Conservation (phyloP, 2,113 vertebrate species). For the Daboia siamensis region DNA sequence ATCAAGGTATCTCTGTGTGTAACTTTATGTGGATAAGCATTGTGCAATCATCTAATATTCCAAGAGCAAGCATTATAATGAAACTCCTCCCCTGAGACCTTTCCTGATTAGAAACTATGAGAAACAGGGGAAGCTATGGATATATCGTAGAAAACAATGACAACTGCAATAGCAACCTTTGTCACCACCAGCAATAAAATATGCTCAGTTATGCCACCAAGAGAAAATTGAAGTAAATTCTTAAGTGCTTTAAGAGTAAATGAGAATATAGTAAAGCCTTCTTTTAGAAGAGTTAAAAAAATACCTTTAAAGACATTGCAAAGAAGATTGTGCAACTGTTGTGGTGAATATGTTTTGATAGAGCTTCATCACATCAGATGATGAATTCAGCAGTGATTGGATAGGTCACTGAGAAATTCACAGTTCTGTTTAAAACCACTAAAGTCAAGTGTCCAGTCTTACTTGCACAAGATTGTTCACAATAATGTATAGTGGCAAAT, state of each 20-base stretch:
- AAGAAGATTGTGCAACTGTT: not conserved
- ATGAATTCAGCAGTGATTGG: not conserved
- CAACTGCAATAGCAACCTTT: not conserved
- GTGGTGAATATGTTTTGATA: not conserved
- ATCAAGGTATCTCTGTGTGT: not conserved
- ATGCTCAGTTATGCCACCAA: not conserved
- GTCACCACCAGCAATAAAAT: not conserved
- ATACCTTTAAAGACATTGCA: not conserved
- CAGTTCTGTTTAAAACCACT: not conserved
- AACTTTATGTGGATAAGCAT: not conserved
- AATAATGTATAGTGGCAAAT: not conserved
- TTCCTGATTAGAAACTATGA: not conserved
- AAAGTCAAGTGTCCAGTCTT: not conserved
- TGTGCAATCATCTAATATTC: not conserved
- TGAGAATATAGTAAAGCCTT: not conserved
- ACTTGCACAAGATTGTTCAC: not conserved
- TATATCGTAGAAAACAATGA: not conserved
- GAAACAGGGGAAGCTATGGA: not conserved
- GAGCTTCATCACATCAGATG: not conserved
- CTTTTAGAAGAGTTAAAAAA: not conserved
- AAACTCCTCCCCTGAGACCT: not conserved
- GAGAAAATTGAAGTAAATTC: not conserved
- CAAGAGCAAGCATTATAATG: not conserved
- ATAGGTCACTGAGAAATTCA: not conserved
- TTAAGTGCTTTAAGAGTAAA: not conserved